These are phyloP conservation scores for Barnardius zonarius DNA, from an alignment of 2,113 vertebrate genomes.

Conservation along the genomic window DNA sequence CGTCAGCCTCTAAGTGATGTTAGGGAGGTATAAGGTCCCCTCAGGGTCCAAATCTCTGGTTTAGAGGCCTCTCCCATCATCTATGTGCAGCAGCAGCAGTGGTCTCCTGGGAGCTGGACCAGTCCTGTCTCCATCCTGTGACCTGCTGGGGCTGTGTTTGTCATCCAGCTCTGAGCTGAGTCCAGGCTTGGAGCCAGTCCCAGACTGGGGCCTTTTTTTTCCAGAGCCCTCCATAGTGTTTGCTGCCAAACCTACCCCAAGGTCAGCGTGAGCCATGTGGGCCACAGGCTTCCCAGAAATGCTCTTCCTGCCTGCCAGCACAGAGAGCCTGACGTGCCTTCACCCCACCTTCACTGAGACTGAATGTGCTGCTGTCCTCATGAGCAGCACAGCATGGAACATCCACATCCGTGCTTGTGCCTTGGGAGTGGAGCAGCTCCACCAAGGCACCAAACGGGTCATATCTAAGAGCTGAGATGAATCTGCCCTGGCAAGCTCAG, in stretches of 20 bases:
- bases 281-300: slow-evolving; percentile 53
- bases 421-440: not conserved
- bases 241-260: slow-evolving; percentile 38
- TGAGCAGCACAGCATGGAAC: not conserved
- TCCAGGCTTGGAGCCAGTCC: not conserved
- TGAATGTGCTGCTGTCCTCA: rapidly evolving
- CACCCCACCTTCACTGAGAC: not conserved
- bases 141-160: not conserved
- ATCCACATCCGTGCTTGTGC: rapidly evolving
- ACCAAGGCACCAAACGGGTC: rapidly evolving
- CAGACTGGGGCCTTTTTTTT: not conserved
- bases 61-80: not conserved
- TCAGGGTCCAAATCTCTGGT: not conserved
- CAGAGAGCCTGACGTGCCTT: not conserved
- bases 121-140: not conserved
- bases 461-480: not conserved
- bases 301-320: not conserved
- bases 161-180: not conserved
- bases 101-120: not conserved
- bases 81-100: not conserved
- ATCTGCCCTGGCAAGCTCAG: not conserved
- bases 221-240: not conserved
- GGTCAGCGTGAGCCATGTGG: not conserved
- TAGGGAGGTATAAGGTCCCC: not conserved
- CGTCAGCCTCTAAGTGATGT: rapidly evolving